These are phyloP conservation scores for Megalopta genalis DNA, from an alignment of 1,140 invertebrate species.

Conservation along the genomic window DNA sequence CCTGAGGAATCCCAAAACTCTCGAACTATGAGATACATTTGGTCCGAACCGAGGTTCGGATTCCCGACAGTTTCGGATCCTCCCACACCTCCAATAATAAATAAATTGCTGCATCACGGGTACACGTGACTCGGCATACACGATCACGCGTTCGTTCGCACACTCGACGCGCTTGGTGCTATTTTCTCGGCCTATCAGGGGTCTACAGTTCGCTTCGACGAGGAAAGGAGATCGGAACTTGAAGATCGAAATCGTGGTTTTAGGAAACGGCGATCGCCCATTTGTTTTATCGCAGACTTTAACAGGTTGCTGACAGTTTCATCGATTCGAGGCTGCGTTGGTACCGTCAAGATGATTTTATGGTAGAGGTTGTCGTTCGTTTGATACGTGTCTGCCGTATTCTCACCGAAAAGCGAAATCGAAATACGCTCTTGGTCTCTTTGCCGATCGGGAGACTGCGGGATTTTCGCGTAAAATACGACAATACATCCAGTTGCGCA, in stretches of 20 bases:
- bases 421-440: no score
- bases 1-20: no score
- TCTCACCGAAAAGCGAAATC: background rate
- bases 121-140: conserved; percentile 64
- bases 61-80: no score
- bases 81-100: conserved; percentile 53
- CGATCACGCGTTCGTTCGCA: conserved; percentile 50
- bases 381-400: background rate
- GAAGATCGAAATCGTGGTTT: background rate
- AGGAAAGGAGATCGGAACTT: background rate
- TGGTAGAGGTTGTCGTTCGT: no score
- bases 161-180: conserved; percentile 57
- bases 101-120: conserved; percentile 66
- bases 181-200: conserved; percentile 52
- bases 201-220: conserved; percentile 26
- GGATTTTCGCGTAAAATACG: no score
- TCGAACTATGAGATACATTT: no score
- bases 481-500: no score
- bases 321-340: background rate
- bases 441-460: no score
- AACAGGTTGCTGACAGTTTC: no score
- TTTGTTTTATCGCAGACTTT: background rate
- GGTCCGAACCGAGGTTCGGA: no score
- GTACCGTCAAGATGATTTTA: background rate
- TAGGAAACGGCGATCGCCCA: background rate